Base-by-base conservation (phyloP, 2,888 invertebrate species). In the Cephus spinipes region DNA sequence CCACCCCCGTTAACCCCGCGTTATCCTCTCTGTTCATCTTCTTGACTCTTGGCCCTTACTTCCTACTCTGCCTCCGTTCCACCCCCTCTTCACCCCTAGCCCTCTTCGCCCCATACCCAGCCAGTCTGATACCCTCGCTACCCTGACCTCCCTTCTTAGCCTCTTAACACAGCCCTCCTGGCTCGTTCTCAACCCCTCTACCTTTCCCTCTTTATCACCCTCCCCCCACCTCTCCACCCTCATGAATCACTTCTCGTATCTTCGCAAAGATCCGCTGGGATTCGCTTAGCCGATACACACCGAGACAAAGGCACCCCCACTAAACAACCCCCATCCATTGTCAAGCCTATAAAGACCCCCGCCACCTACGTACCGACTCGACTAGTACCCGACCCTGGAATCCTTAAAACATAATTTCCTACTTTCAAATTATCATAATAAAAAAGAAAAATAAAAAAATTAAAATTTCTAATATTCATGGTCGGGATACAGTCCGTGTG, bases 1-100 rank as follows among this genome's bases (percentile, higher is more conserved):
- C 82, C 82, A 81, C 82, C 81, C 79, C 85, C 81, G 82, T 84
- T 85, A 85, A 83, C 83, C 84, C 82, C 82, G 82, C 83, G 84
- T 84, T 85, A 83, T 83, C 83, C 85, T 82, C 83, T 82, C 84
- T 85, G 83, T 85, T 85, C 84, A 85, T 85, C 85, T 85, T 85
- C 85, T 83, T 83, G 85, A 85, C 84, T 84, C 82, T 85, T 84
- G 82, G 79, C 83, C 82, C 82, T 81, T 77, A 80, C 81, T 80
- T 82, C 79, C 81, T 81, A 77, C 81, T 82, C 73, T 80, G 73
- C 73, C 34, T 11, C 69, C 30, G 1, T 69, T 73, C 75, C 77
- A 73, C 79, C 79, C 79, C 77, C 77, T 77, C 77, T 77, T 76
- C 69, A 68, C 34, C 75, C 73, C 73, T 35, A 33, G 12, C 74